These are phyloP conservation scores for Priocnemis perturbator DNA, from an alignment of 2,888 invertebrate genomes.

Conservation along the genomic window DNA sequence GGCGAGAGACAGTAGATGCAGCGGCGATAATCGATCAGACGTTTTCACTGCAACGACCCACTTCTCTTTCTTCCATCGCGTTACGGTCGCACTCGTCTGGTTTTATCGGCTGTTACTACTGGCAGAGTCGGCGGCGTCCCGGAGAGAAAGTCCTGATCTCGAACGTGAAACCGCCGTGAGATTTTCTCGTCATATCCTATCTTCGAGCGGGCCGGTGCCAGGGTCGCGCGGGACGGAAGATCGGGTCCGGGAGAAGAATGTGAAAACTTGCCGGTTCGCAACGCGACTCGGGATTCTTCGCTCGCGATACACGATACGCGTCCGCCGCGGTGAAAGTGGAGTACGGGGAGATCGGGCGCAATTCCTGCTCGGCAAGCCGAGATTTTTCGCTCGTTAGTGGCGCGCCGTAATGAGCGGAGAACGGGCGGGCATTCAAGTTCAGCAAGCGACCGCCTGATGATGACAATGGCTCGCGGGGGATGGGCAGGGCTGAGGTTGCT, in stretches of 20 bases:
- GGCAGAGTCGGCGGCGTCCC: slow-evolving; percentile 19
- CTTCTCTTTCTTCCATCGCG: slow-evolving; percentile 30
- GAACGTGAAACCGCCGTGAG: slow-evolving; percentile 54
- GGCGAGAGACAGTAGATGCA: slow-evolving; percentile 10
- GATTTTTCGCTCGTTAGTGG: slow-evolving; percentile 9
- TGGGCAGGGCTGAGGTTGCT: neutral
- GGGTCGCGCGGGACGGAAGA: slow-evolving; percentile 1
- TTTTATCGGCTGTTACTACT: slow-evolving; percentile 34
- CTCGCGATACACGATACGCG: neutral
- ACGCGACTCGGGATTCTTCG: neutral
- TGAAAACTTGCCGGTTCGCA: neutral
- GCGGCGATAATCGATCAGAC: slow-evolving; percentile 47
- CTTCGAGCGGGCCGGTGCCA: slow-evolving; percentile 1
- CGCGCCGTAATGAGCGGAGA: slow-evolving; percentile 2
- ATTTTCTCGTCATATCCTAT: slow-evolving; percentile 54
- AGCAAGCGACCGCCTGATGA: neutral
- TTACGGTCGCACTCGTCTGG: slow-evolving; percentile 18
- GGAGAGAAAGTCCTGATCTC: slow-evolving; percentile 56
- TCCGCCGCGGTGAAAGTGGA: slow-evolving; percentile 30
- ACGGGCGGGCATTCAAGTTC: slow-evolving; percentile 7
- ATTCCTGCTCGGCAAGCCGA: neutral
- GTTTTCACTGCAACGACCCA: slow-evolving; percentile 58
- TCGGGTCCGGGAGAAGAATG: neutral
- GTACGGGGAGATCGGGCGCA: slow-evolving; percentile 8
- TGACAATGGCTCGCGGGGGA: slow-evolving; percentile 1